Base-by-base conservation (phyloP, 2,888 invertebrate species). In the Steinernema hermaphroditum region DNA sequence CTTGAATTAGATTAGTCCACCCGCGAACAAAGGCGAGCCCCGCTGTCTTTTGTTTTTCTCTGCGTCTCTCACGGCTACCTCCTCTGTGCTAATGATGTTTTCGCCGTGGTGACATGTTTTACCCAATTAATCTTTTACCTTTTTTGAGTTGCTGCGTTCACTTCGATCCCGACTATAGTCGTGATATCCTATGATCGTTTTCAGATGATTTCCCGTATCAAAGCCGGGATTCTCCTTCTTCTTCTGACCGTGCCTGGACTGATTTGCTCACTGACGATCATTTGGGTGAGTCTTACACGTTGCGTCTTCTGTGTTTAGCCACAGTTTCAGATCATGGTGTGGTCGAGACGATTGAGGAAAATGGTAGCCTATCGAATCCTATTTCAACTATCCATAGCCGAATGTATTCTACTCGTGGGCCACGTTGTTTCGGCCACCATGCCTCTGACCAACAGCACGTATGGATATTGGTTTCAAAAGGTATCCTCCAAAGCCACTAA, bases 381-480 rank as follows among this genome's bases (percentile, higher is more conserved):
- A 1, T 32, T 62, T 2, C 62, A 62, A 29, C 62, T 62, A 1
- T 62, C 62, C 1, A 2, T 62, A 12, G 32, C 29, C 16, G 62
- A 62, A 32, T 62, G 29, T 9, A 34, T 62, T 8, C 32, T 62
- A 1, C 62, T 62, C 62, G 1, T 62, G 9, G 32, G 62, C 32
- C 62, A 62, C 32, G 29, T 62, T 8, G 9, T 24, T 29, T 62
- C 62, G 14, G 29, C 62, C 4, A 24, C 29, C 1, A 62, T 62
- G 62, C 62, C 29, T 1, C 19, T 62, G 16, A 2, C 29, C 6
- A 62, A 62, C 16, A 1, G 14, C 1, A 62, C 62, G 16, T 62
- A 62, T 32, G 62, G 62, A 29, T 32, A 62, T 32, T 62, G 62
- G 62, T 1, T 29, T 32, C 29, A 62, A 16, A 62, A 62, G 32